Base-by-base conservation (phyloP, 2,797 vertebrate genomes). In the Hafferia zeledoni region DNA sequence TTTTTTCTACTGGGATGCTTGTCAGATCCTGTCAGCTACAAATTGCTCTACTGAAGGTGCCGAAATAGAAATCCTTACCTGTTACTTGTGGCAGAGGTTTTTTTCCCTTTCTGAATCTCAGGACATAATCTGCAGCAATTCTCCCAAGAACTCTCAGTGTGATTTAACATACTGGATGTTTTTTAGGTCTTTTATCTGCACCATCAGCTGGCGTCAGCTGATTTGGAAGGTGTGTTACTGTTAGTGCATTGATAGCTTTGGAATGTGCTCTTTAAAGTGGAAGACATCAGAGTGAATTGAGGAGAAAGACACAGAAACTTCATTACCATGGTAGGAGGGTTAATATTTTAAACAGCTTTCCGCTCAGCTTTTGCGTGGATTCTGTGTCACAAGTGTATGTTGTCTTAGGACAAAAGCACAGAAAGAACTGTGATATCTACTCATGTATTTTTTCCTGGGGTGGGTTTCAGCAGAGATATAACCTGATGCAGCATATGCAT, bases 21-120 rank as follows among this genome's bases (percentile, higher is more conserved):
- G 96, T 97, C 93, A 94, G 83, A 93, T 96, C 91, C 90, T 95
- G 95, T 95, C 94, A 96, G 78, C 69, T 97, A 96, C 91, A 96
- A 97, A 97, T 96, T 96, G 90, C 80, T 95, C 74, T 87, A 77
- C 85, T 81, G 94, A 96, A 97, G 93, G 93, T 95, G 96, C 80
- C 96, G 95, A 96, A 96, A 97, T 93, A 93, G 95, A 94, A 97
- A 96, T 86, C 78, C 80, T 93, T 94, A 89, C 80, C 80, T 95
- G 80, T 95, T 94, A 89, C 72, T 76, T 81, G 52, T 55, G 64
- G 39, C 67, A 49, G 57, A 37, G 53, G 1, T 11, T 87, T 77
- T 85, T 84, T 77, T 63, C 35, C 27, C 35, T 60, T 72, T 75
- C 71, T 74, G 82, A 94, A 74, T 93, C 93, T 92, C 83, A 90